phyloP scores from a whole-genome alignment of 1,140 invertebrate genomes.

The Theocolax elegans region DNA sequence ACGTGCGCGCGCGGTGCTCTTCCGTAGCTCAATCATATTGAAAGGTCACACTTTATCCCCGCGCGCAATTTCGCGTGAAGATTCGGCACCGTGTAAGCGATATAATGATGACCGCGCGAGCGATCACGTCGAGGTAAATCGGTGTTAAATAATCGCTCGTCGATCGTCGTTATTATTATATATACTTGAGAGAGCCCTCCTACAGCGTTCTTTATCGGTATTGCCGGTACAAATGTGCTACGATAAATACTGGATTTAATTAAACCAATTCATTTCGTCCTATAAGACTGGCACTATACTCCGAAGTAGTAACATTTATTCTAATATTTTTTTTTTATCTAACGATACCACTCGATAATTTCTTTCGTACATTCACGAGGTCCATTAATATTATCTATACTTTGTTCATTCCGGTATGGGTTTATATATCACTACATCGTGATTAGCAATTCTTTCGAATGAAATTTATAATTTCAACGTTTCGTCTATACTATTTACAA shows the following conservation, averaged over 20 bases:
- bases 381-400: too few relatives aligned
- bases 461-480: too few relatives aligned
- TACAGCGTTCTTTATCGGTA: constrained; percentile 6
- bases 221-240: not conserved
- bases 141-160: constrained; percentile 26
- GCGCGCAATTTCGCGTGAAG: constrained; percentile 8
- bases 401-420: too few relatives aligned
- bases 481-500: too few relatives aligned
- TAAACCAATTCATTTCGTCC: not conserved
- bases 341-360: too few relatives aligned
- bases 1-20: not conserved
- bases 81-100: not conserved
- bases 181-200: not conserved
- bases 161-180: not conserved
- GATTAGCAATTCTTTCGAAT: too few relatives aligned
- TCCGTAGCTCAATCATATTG: not conserved
- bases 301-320: not conserved
- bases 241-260: constrained; percentile 25
- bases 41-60: constrained; percentile 13
- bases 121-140: not conserved
- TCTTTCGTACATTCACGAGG: too few relatives aligned
- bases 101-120: too few relatives aligned
- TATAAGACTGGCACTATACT: not conserved
- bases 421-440: too few relatives aligned
- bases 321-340: too few relatives aligned